These are phyloP conservation scores for Luffia ferchaultella DNA, from an alignment of 2,888 invertebrate genomes.

Conservation along the genomic window DNA sequence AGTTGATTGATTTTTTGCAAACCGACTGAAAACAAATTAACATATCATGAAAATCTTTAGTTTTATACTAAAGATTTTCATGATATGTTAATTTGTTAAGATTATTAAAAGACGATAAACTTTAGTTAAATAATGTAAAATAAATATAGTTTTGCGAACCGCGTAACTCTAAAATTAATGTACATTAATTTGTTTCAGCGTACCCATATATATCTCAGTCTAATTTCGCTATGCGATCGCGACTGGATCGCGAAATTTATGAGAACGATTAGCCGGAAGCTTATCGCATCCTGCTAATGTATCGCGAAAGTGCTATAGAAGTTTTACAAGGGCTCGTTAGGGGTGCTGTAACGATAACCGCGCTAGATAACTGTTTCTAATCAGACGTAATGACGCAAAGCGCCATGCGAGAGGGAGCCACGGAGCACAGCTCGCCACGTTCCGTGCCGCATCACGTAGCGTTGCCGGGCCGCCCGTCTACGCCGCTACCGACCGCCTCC, in stretches of 20 bases:
- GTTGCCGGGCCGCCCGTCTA: neutral
- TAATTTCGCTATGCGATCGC: slow-evolving; percentile 16
- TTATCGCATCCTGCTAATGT: slow-evolving; percentile 41
- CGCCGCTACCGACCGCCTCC: neutral
- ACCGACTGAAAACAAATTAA: too few species aligned
- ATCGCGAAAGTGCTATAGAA: slow-evolving; percentile 46
- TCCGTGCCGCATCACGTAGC: slow-evolving; percentile 3
- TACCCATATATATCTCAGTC: too few species aligned
- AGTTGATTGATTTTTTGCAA: too few species aligned
- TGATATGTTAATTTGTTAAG: too few species aligned
- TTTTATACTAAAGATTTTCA: too few species aligned
- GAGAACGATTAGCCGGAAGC: slow-evolving; percentile 40
- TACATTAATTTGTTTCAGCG: too few species aligned
- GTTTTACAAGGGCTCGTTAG: slow-evolving; percentile 57
- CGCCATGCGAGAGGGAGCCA: slow-evolving; percentile 6
- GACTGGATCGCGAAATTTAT: slow-evolving; percentile 33
- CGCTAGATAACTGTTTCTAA: slow-evolving; percentile 59
- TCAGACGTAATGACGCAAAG: slow-evolving; percentile 49
- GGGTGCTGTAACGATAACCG: slow-evolving; percentile 53
- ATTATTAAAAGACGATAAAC: too few species aligned
- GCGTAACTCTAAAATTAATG: too few species aligned
- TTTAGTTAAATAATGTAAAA: too few species aligned
- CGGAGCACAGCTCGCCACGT: slow-evolving; percentile 10
- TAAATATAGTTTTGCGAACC: too few species aligned
- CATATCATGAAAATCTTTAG: too few species aligned